Evolutionary conservation across 2,113 vertebrate genomes (phyloP).

Genomic region (Albula goreensis): DNA sequence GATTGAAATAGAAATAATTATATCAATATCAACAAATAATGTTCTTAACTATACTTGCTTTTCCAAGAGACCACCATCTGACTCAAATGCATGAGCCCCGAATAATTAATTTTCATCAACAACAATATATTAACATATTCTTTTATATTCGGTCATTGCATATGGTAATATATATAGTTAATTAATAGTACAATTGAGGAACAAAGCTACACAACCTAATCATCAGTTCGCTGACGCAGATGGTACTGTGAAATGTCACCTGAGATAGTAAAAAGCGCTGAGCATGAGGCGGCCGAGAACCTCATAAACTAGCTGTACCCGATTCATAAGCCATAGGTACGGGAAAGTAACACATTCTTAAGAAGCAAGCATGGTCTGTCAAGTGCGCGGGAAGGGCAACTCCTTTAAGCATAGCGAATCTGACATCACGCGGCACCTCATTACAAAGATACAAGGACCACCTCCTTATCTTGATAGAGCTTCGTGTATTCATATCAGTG

Average conservation of each 20-base stretch:
- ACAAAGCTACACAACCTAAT: background rate
- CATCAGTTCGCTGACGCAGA: background rate
- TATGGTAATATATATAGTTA: background rate
- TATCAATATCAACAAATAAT: background rate
- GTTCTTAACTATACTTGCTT: background rate
- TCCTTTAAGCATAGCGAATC: conserved; percentile 24
- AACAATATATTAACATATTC: no score
- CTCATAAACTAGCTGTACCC: background rate
- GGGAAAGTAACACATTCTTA: conserved; percentile 14
- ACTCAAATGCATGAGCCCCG: no score
- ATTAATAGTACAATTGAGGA: background rate
- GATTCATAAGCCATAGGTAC: background rate
- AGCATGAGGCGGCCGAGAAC: background rate
- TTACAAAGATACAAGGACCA: conserved; percentile 44
- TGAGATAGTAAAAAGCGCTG: background rate
- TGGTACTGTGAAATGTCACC: background rate
- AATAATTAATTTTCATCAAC: no score
- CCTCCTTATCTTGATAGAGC: conserved; percentile 30
- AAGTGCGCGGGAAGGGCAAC: conserved; percentile 18
- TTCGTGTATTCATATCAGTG: conserved; percentile 8
- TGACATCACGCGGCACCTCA: conserved; percentile 61
- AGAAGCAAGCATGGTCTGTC: background rate
- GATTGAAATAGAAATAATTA: background rate
- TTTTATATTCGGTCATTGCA: no score
- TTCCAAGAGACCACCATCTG: no score